Evolutionary conservation across 2,113 vertebrate species (phyloP), one percentile per base, ranked within the genome.

Genomic region (Dendrocopos noguchii): DNA sequence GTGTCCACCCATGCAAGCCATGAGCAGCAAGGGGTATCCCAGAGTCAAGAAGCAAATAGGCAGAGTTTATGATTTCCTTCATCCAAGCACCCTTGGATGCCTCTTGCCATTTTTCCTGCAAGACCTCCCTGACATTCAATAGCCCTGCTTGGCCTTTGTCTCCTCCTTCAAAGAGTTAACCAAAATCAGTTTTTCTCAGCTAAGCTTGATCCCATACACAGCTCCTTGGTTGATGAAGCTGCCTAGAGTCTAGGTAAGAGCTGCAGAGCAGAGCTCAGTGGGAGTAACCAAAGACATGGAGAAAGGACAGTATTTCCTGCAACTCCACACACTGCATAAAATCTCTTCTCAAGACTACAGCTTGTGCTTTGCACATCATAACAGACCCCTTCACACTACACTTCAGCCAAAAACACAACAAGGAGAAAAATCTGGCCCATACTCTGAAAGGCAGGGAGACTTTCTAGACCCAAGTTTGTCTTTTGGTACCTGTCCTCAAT

Each of bases 21-120:
- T 22, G 10, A 50, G 47, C 21, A 50, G 47, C 47, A 21, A 50
- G 47, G 22, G 21, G 53, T 33, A 85, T 8, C 12, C 20, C 36
- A 79, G 18, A 55, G 11, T 82, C 1, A 2, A 88, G 53, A 91
- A 79, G 15, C 28, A 46, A 65, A 31, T 1, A 28, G 1, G 18
- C 13, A 44, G 39, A 89, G 16, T 20, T 63, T 21, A 50, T 17
- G 8, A 18, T 60, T 93, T 44, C 22, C 55, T 77, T 87, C 75
- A 74, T 15, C 28, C 7, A 66, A 80, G 76, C 0, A 0, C 80
- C 33, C 33, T 59, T 55, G 21, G 10, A 60, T 4, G 31, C 14
- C 33, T 59, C 42, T 52, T 50, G 21, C 6, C 17, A 25, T 74
- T 78, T 77, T 53, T 56, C 42, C 33, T 33, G 20, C 3, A 15